Base-by-base conservation (phyloP, 2,888 invertebrate species). In the Tipula confusa region DNA sequence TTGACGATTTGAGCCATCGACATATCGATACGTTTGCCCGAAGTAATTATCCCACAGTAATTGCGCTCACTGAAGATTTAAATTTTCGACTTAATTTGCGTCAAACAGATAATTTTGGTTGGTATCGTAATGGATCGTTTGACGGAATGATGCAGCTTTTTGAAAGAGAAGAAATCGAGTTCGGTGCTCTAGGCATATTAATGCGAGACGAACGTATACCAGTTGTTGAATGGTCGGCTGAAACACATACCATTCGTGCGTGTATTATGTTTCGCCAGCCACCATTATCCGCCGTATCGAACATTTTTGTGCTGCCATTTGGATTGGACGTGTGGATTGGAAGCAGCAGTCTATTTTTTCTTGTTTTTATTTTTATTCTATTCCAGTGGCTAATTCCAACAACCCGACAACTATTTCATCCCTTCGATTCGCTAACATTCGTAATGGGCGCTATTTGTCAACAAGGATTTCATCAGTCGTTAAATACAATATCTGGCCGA, bases 191-290 rank as follows among this genome's bases (percentile, higher is more conserved):
- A 86, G 91, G 88, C 1, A 87, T 90, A 79, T 92, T 93, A 86
- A 92, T 93, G 91, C 90, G 93, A 13, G 84, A 88, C 0, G 93
- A 93, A 87, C 91, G 93, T 80, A 88, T 91, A 86, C 87, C 87
- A 0, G 88, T 91, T 29, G 87, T 91, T 80, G 91, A 92, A 87
- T 92, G 89, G 87, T 89, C 91, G 43, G 90, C 91, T 0, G 92
- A 92, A 86, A 92, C 92, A 0, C 90, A 91, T 86, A 86, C 87
- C 2, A 87, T 86, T 86, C 91, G 93, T 29, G 90, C 91, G 0
- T 90, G 91, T 2, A 91, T 93, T 84, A 90, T 93, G 87, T 93
- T 93, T 87, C 91, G 92, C 0, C 93, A 93, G 87, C 93, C 93
- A 1, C 89, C 92, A 1, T 90, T 92, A 15, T 92, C 93, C 0